Conservation (phyloP, 2,113 vertebrate genomes). For the Calidris pugnax region DNA sequence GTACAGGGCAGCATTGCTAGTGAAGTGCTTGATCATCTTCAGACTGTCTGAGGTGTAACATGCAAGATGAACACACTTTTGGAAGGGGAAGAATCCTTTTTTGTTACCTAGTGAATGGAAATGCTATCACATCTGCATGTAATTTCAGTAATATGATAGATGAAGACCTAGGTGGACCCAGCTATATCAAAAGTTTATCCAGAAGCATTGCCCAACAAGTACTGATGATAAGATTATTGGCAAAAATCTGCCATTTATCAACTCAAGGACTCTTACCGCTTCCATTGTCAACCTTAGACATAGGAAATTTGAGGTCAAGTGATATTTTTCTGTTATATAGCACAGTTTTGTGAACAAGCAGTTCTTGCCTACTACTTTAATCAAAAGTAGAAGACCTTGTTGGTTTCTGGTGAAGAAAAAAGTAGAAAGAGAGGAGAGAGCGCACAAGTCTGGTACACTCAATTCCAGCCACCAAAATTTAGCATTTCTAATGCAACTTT, state of each 20-base stretch:
- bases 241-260: background rate
- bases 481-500: background rate
- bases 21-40: background rate
- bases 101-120: background rate
- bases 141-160: background rate
- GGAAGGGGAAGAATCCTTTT: background rate
- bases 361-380: background rate
- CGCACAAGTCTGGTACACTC: background rate
- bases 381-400: background rate
- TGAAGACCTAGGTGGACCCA: background rate
- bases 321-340: background rate
- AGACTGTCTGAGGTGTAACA: background rate
- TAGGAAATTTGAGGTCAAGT: background rate
- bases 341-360: background rate
- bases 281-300: background rate
- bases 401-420: background rate
- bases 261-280: background rate
- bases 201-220: background rate
- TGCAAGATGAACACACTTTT: background rate
- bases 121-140: background rate
- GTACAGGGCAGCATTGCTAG: background rate
- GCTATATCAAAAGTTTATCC: background rate
- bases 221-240: background rate
- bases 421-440: background rate
- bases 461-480: background rate